Evolutionary conservation across 92 coral and sea anemone genomes (phyloP).

Genomic region (Blastomussa wellsi): DNA sequence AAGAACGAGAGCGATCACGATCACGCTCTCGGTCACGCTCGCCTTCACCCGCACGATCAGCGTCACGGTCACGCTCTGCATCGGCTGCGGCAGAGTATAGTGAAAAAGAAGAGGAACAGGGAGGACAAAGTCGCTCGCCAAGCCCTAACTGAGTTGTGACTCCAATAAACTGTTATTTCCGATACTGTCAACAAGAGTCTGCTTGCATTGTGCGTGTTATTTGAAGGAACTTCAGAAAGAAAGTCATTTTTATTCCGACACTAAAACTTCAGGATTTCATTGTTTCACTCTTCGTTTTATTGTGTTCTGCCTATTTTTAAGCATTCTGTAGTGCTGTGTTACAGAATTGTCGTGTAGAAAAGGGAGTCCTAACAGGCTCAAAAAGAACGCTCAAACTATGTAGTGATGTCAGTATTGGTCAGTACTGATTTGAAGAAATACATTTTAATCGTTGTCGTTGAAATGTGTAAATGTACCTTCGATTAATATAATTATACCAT

Average conservation of each 20-base stretch:
- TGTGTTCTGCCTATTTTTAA: not conserved
- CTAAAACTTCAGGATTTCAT: not conserved
- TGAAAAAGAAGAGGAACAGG: constrained; percentile 72
- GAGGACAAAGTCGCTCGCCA: constrained; percentile 59
- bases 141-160: constrained; percentile 45
- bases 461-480: too few species aligned
- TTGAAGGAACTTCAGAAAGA: not conserved
- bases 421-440: not conserved
- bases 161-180: not conserved
- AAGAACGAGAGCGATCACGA: constrained; percentile 58
- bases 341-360: not conserved
- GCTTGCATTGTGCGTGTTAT: not conserved
- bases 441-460: not conserved
- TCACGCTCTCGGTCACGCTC: constrained; percentile 71
- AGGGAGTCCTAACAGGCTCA: not conserved
- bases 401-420: not conserved
- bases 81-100: constrained; percentile 51
- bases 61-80: constrained; percentile 65
- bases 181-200: not conserved
- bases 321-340: not conserved
- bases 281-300: not conserved
- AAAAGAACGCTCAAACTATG: not conserved
- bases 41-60: constrained; percentile 64
- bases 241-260: not conserved
- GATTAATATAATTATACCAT: not conserved